phyloP scores from a whole-genome alignment of 2,113 vertebrate genomes.

The Cryptotis parvus region DNA sequence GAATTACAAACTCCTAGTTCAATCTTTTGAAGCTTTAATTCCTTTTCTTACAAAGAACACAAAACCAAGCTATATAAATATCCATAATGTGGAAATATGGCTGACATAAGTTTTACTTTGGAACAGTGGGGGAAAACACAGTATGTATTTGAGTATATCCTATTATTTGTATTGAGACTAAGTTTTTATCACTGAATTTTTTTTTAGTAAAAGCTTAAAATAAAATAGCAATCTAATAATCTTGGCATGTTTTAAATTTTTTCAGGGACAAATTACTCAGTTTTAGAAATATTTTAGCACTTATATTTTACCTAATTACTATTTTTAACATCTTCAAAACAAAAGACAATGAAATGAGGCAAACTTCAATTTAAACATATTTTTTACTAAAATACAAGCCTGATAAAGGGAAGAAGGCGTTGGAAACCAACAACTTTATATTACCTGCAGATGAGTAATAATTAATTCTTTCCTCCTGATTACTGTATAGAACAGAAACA shows the following conservation, averaged over 20 bases:
- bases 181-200: background rate
- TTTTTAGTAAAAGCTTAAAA: background rate
- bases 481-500: background rate
- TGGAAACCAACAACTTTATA: background rate
- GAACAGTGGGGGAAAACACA: background rate
- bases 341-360: background rate
- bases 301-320: background rate
- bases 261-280: background rate
- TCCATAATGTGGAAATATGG: background rate
- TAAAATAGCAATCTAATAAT: background rate
- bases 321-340: background rate
- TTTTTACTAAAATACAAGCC: background rate
- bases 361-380: background rate
- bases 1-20: conserved; percentile 69
- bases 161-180: background rate
- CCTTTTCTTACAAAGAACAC: conserved; percentile 36
- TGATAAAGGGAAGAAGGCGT: background rate
- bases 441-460: conserved; percentile 21
- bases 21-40: conserved; percentile 70
- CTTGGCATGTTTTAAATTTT: background rate
- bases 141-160: background rate
- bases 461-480: background rate
- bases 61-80: conserved; percentile 36
- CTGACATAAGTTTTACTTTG: background rate
- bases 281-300: background rate